Percentiles rank a stretch among this genome's conserved stretches.
Evolutionary conservation across 2,888 invertebrate species (phyloP).

Genomic region (Panzeria rudis): DNA sequence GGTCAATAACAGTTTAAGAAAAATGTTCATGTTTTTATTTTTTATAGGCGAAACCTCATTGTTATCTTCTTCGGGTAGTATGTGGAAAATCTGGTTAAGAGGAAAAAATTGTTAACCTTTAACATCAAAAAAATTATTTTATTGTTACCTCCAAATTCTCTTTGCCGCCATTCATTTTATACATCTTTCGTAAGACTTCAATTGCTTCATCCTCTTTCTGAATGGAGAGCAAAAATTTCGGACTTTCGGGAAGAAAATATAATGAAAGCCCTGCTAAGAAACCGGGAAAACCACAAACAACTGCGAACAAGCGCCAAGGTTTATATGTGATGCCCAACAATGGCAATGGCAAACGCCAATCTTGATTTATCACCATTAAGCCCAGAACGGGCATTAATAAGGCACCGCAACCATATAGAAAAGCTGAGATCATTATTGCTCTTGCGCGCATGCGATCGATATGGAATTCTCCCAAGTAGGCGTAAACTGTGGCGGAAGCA

Average conservation of each 20-base stretch:
- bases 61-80: conserved; percentile 74
- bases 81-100: conserved; percentile 72
- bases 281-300: conserved; percentile 79
- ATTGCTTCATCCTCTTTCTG: conserved; percentile 77
- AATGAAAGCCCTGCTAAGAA: conserved; percentile 77
- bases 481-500: conserved; percentile 84
- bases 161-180: conserved; percentile 76
- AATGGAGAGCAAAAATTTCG: conserved; percentile 79
- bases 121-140: background rate
- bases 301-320: conserved; percentile 81
- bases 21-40: conserved; percentile 72
- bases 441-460: conserved; percentile 83
- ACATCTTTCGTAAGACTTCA: conserved; percentile 77
- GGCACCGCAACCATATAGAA: conserved; percentile 79
- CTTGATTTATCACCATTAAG: conserved; percentile 79
- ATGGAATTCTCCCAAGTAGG: conserved; percentile 85
- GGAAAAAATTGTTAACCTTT: background rate
- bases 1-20: conserved; percentile 73
- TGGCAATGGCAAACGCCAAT: conserved; percentile 77
- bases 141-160: conserved; percentile 72
- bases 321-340: conserved; percentile 78
- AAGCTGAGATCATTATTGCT: conserved; percentile 80
- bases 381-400: conserved; percentile 79
- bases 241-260: conserved; percentile 80
- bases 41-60: conserved; percentile 48